Percentiles rank a stretch among this genome's conserved stretches.
phyloP scores from a whole-genome alignment of 92 coral and sea anemone species.

The Galaxea fascicularis region DNA sequence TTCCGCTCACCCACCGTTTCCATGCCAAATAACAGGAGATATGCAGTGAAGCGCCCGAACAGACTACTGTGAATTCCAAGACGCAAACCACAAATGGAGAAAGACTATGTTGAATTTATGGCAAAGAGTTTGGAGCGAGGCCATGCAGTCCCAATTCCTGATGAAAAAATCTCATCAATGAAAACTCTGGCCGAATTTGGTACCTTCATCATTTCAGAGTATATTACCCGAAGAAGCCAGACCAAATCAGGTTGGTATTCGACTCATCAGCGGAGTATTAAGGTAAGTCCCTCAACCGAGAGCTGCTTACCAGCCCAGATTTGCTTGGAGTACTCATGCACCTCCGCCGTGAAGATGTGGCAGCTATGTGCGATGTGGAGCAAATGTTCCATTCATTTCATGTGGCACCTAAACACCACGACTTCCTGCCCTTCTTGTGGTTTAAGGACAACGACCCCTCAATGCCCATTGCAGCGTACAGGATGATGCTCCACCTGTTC shows the following conservation, averaged over 20 bases:
- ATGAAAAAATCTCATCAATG: not conserved
- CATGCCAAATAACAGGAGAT: conserved; percentile 30
- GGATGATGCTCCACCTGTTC: not conserved
- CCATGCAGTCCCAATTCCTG: conserved; percentile 30
- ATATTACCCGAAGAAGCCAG: conserved; percentile 64
- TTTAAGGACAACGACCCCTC: conserved; percentile 45
- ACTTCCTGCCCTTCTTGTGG: conserved; percentile 64
- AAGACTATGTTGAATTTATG: conserved; percentile 46
- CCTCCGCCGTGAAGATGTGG: conserved; percentile 29
- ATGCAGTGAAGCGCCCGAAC: conserved; percentile 27
- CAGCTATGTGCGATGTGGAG: conserved; percentile 1
- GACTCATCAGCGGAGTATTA: conserved; percentile 44
- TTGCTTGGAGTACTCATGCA: conserved; percentile 46
- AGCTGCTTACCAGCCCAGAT: conserved; percentile 59
- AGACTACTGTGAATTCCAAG: conserved; percentile 22
- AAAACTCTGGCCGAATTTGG: conserved; percentile 37
- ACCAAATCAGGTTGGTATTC: conserved; percentile 53
- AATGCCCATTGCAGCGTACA: conserved; percentile 50
- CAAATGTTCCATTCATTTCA: too few relatives aligned
- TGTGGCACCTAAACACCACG: conserved; percentile 50
- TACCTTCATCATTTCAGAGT: conserved; percentile 55
- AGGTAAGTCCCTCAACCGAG: conserved; percentile 50
- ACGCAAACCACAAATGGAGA: conserved; percentile 54
- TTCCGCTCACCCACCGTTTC: not conserved
- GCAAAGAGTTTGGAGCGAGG: conserved; percentile 45